Evolutionary conservation across 1,140 invertebrate species (phyloP), one percentile per base, ranked within the genome.

Genomic region (Cherax quadricarinatus): DNA sequence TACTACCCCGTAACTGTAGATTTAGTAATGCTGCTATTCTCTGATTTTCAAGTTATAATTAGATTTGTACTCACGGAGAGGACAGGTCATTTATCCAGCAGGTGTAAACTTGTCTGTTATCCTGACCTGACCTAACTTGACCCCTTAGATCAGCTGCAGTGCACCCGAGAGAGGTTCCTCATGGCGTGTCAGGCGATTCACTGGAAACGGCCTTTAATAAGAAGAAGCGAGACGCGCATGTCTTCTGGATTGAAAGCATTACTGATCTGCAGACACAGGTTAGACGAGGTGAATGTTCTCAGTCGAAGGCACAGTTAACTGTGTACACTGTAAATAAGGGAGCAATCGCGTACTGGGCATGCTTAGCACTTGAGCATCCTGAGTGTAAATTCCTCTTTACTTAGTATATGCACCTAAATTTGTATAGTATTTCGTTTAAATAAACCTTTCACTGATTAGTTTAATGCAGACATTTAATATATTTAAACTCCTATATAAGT

Each of bases 221-320:
- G 90, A 91, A 91, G 90, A 91, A 91, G 30, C 51, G 90, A 82
- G 79, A 86, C 18, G 84, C 90, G 24, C 84, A 91, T 57, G 83
- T 91, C 90, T 91, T 91, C 90, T 91, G 90, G 90, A 73, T 91
- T 73, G 84, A 91, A 53, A 87, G 90, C 84, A 91, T 91, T 60
- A 91, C 90, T 78, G 90, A 91, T 30, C 90, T 91, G n/a, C 90
- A 91, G 90, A 91, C 90, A 9, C 90, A 91, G 90, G 90, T 91
- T 91, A 91, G 90, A 62, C 51, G n/a, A 49, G 12, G 51, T 53
- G 30, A 9, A 83, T 6, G n/a, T 1, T 75, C 70, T 75, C 70
- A 75, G n/a, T 75, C n/a, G 24, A 12, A 75, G n/a, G 24, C 41
- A 6, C 30, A n/a, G 49, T 30, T 48, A 21, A 14, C 21, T 41